Evolutionary conservation across 2,113 vertebrate genomes (phyloP), one percentile per base, ranked within the genome.

Genomic region (Chaetura pelagica): DNA sequence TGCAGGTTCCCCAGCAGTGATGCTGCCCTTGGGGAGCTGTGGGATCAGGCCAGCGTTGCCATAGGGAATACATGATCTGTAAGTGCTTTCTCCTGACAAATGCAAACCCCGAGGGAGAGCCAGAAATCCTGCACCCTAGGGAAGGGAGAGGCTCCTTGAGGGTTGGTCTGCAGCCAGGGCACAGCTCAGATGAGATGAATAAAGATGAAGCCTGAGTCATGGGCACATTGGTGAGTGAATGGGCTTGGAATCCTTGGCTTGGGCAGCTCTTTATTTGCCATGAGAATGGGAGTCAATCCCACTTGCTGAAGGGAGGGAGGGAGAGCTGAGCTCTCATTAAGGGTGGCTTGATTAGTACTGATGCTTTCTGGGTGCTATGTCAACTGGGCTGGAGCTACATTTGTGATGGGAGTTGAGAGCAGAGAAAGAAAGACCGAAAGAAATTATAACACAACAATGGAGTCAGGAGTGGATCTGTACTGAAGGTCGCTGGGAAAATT

Each of bases 51-150:
- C 57, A 29, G 38, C 1, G 0, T 24, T 66, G 66, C 32, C 35
- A 10, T 29, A 42, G 38, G 42, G 27, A 74, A 91, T 90, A 84
- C 9, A 12, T 24, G 73, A 51, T 54, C 76, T 75, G 71, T 71
- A n/a, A 62, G 8, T 40, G 38, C 23, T 55, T 88, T 80, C 38
- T 88, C 48, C 42, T 2, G 4, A 35, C 38, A 51, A 51, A 94
- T 2, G 3, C 46, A 73, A 48, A 62, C 35, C 23, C 35, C 51
- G 21, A 40, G 27, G 42, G 32, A 22, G 9, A 40, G 34, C 22
- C 61, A 34, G 35, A 42, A 54, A 40, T 64, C 29, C 1, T 1
- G 20, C 0, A 0, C 38, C 67, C 34, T 22, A 38, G 59, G 67
- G 46, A 46, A 69, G 44, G 44, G 62, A 81, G 62, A 69, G 54